Evolutionary conservation across 2,113 vertebrate genomes (phyloP).

Genomic region (Hypanus sabinus): DNA sequence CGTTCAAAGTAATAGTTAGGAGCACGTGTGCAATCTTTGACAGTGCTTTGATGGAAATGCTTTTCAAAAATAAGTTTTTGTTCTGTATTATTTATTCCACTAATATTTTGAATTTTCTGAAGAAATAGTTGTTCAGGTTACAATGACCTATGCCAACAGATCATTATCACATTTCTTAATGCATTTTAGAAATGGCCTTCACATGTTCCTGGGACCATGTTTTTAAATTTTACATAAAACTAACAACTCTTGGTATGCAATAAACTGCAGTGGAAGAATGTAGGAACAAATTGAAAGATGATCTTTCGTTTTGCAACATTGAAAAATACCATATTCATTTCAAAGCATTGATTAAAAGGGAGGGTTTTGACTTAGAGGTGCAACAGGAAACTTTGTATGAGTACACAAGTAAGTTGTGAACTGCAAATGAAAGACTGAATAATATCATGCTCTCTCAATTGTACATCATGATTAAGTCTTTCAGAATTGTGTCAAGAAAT

Average conservation of each 20-base stretch:
- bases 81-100: neutral
- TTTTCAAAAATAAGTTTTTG: neutral
- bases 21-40: neutral
- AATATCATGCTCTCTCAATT: neutral
- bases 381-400: neutral
- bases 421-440: constrained; percentile 6
- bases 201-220: neutral
- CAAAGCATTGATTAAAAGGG: neutral
- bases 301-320: neutral
- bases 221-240: neutral
- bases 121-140: neutral
- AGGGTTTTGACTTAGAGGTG: neutral
- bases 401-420: neutral
- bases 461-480: neutral
- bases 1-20: neutral
- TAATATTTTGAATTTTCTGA: neutral
- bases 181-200: neutral
- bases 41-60: neutral
- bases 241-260: neutral
- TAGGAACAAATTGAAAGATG: constrained; percentile 22
- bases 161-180: neutral
- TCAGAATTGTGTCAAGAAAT: neutral
- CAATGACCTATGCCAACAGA: neutral
- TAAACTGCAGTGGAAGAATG: neutral
- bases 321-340: neutral